phyloP scores from a whole-genome alignment of 2,797 vertebrate species.

The Oreochromis mossambicus region DNA sequence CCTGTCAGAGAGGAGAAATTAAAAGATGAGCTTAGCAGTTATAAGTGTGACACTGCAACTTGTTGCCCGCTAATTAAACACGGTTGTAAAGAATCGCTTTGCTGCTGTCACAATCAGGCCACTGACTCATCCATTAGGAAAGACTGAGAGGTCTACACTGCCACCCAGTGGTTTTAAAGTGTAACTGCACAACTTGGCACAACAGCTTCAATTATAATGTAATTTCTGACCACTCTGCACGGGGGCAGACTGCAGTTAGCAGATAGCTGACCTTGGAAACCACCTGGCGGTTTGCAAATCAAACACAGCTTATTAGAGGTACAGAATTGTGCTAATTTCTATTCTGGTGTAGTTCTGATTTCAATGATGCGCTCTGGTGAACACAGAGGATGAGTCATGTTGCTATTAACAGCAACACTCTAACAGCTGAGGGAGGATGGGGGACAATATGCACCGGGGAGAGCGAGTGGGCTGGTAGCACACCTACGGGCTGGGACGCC shows the following conservation, averaged over 20 bases:
- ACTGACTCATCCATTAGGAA: not conserved
- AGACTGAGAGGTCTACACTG: conserved; percentile 47
- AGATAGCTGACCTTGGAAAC: not conserved
- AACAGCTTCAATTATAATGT: not conserved
- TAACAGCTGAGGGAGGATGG: not conserved
- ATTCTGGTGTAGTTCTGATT: not conserved
- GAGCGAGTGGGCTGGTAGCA: conserved; percentile 14
- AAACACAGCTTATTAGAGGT: not conserved
- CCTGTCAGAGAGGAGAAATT: conserved; percentile 33
- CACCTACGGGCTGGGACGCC: conserved; percentile 8
- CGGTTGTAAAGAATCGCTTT: conserved; percentile 8
- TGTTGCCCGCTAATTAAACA: conserved; percentile 22
- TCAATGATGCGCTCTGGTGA: not conserved
- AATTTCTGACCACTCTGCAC: not conserved
- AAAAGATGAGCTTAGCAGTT: not conserved
- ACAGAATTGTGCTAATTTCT: not conserved
- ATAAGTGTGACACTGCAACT: conserved; percentile 20
- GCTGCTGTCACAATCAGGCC: conserved; percentile 10
- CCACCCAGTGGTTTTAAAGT: conserved; percentile 56
- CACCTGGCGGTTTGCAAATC: not conserved
- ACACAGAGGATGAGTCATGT: conserved; percentile 18
- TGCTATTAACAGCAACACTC: conserved; percentile 16
- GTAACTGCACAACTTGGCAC: not conserved
- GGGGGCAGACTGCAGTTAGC: not conserved
- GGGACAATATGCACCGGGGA: not conserved